Percentiles rank a stretch among this genome's conserved stretches.
phyloP scores from a whole-genome alignment of 2,113 vertebrate species.

The Gasterosteus nipponicus region DNA sequence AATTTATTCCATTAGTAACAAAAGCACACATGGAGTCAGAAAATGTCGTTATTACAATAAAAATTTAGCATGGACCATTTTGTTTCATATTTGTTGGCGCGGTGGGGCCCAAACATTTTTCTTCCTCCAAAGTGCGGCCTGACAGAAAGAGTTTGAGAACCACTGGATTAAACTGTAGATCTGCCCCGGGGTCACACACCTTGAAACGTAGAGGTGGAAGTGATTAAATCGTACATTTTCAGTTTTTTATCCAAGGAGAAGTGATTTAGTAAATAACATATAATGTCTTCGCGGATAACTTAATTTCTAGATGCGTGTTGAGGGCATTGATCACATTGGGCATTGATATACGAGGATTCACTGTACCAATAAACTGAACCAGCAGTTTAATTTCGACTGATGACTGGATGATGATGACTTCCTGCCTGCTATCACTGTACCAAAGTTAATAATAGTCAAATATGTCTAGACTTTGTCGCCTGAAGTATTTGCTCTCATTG shows the following conservation, averaged over 20 bases:
- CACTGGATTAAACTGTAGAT: background rate
- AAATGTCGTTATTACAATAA: too few relatives aligned
- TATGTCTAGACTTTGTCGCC: background rate
- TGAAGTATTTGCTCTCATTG: background rate
- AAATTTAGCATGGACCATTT: too few relatives aligned
- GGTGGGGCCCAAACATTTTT: too few relatives aligned
- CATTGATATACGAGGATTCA: background rate
- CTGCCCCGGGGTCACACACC: background rate
- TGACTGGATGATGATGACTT: background rate
- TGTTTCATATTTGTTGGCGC: too few relatives aligned
- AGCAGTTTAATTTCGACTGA: conserved; percentile 16
- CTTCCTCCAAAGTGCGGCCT: too few relatives aligned
- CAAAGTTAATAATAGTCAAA: background rate
- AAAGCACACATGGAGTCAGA: too few relatives aligned
- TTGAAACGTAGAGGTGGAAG: background rate
- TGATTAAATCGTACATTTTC: background rate
- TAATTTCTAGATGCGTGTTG: background rate
- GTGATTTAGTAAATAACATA: background rate
- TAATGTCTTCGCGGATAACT: background rate
- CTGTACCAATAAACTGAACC: conserved; percentile 28
- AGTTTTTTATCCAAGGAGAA: background rate
- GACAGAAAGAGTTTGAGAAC: too few relatives aligned
- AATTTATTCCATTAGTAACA: too few relatives aligned
- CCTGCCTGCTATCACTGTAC: background rate
- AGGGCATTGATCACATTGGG: conserved; percentile 29